Evolutionary conservation across 2,113 vertebrate genomes (phyloP), one percentile per base, ranked within the genome.

Genomic region (Salvelinus fontinalis): DNA sequence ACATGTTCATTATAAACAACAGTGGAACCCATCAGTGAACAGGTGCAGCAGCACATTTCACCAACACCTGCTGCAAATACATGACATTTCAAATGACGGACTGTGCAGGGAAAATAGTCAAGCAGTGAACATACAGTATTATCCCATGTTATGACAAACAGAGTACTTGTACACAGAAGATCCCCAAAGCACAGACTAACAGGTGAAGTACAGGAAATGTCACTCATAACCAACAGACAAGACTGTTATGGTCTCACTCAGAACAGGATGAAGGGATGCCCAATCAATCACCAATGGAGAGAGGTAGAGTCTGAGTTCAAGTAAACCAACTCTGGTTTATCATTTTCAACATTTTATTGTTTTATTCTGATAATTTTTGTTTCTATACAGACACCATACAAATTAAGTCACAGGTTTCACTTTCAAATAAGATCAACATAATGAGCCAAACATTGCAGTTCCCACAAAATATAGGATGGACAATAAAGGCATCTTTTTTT

Each of bases 341-440:
- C 84, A 89, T 92, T 94, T 93, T 91, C 89, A 93, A 89, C 80
- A 79, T 78, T 90, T 90, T 91, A 93, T 92, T 94, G 90, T 87
- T 89, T 92, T 91, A 79, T 86, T 85, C 86, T 81, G 80, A 67
- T 77, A 57, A 91, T 86, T 90, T 87, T 92, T 91, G 89, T 88
- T 92, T 94, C 90, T 94, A 97, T 96, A 98, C 95, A 94, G 94
- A 96, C 96, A 98, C 97, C 97, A 95, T 97, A 98, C 96, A 96
- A 95, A 95, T 95, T 96, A 95, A 95, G 93, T 97, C 96, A 96
- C 95, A 96, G 95, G 93, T 95, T 54, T 96, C 92, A 94, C 94
- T 94, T 94, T 89, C 93, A 93, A 94, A 94, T 93, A 94, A 22
- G 18, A 92, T 94, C 92, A 93, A 94, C 93, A 93, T 90, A 90